These are phyloP conservation scores for Leptinotarsa texana DNA, from an alignment of 1,140 invertebrate genomes.

Conservation along the genomic window DNA sequence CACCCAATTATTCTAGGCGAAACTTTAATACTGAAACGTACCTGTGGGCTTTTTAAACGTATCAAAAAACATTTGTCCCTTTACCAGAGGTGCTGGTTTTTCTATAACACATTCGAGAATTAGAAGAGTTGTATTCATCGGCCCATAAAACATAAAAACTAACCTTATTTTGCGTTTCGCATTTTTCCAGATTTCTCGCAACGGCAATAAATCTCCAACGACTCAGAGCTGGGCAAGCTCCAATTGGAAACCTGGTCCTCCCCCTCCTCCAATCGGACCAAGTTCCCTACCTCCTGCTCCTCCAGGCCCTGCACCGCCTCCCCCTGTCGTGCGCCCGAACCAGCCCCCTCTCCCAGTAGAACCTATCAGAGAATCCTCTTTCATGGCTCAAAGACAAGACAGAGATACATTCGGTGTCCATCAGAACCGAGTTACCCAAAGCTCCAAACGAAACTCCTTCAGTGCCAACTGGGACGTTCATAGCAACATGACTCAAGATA, in stretches of 20 bases:
- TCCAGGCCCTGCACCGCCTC: slow-evolving; percentile 71
- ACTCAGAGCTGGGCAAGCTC: slow-evolving; percentile 50
- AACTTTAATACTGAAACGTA: no score
- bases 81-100: no score
- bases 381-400: slow-evolving; percentile 62
- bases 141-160: no score
- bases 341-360: slow-evolving; percentile 70
- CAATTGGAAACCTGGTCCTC: slow-evolving; percentile 62
- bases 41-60: no score
- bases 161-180: not conserved
- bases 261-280: slow-evolving; percentile 67
- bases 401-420: slow-evolving; percentile 69
- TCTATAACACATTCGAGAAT: no score
- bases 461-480: slow-evolving; percentile 69
- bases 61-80: no score
- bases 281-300: slow-evolving; percentile 67
- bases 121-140: no score
- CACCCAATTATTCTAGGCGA: no score
- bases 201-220: slow-evolving; percentile 45
- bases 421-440: slow-evolving; percentile 60
- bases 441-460: slow-evolving; percentile 64
- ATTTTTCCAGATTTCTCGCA: slow-evolving; percentile 31
- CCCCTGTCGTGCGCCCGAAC: slow-evolving; percentile 58
- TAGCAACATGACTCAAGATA: slow-evolving; percentile 59
- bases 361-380: slow-evolving; percentile 51